Percentiles rank a stretch among this genome's conserved stretches.
phyloP scores from a whole-genome alignment of 2,888 invertebrate species.

The Germaria angustata region DNA sequence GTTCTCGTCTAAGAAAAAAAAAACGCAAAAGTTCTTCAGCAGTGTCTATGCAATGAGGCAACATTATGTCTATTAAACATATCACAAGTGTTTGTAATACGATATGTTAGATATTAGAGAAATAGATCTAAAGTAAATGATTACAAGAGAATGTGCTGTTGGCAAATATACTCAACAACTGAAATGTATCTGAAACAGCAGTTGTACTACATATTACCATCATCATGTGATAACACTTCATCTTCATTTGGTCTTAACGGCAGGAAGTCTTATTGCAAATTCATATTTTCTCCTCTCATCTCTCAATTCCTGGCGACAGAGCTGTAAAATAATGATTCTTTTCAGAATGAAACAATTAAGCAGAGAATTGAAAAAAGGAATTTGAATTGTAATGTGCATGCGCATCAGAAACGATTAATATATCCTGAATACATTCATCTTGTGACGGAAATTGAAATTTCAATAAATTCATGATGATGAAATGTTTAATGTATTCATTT shows the following conservation, averaged over 20 bases:
- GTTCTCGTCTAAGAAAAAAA: background rate
- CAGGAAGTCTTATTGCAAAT: slow-evolving; percentile 46
- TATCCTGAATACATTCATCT: no score
- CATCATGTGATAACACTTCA: slow-evolving; percentile 9
- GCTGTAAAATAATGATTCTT: no score
- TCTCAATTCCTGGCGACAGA: background rate
- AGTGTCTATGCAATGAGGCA: slow-evolving; percentile 16
- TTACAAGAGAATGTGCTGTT: slow-evolving; percentile 16
- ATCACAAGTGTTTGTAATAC: background rate
- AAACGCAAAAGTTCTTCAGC: background rate
- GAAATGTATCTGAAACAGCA: background rate
- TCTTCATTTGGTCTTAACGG: slow-evolving; percentile 37
- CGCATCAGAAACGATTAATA: no score
- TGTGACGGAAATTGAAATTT: no score
- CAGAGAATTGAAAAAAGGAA: no score
- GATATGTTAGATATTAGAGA: background rate
- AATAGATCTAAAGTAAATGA: slow-evolving; percentile 5
- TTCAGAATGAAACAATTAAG: no score
- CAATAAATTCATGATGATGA: no score
- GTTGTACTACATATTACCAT: background rate
- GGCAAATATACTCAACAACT: background rate
- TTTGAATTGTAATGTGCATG: no score
- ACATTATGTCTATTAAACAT: background rate
- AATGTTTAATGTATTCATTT: no score
- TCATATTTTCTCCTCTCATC: slow-evolving; percentile 7